phyloP scores from a whole-genome alignment of 2,888 invertebrate species.

The Sipha maydis region DNA sequence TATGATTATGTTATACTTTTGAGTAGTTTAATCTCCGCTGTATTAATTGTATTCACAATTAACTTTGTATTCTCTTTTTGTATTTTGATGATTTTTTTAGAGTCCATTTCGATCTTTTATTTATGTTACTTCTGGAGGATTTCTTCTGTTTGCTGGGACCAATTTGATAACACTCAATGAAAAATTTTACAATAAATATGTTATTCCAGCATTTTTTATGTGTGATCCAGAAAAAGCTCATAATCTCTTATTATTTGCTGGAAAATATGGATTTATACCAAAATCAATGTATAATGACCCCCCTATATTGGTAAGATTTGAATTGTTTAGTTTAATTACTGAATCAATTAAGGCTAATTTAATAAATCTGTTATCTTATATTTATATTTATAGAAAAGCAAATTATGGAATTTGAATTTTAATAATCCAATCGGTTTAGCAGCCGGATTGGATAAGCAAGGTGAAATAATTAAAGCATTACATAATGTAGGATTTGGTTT shows the following conservation, averaged over 20 bases:
- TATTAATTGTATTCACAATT: no score
- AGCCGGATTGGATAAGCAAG: constrained; percentile 98
- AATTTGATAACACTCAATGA: constrained; percentile 70
- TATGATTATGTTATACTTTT: no score
- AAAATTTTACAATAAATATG: constrained; percentile 78
- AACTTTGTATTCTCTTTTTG: no score
- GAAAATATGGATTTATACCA: constrained; percentile 81
- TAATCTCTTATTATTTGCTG: constrained; percentile 78
- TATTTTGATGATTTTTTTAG: constrained; percentile 8
- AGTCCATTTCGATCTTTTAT: constrained; percentile 1
- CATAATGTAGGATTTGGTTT: constrained; percentile 91
- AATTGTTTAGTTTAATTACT: not conserved
- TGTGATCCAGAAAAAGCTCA: constrained; percentile 88
- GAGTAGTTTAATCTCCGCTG: no score
- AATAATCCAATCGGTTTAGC: constrained; percentile 96
- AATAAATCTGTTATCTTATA: constrained; percentile 1
- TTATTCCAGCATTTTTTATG: constrained; percentile 78
- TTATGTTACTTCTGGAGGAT: constrained; percentile 48
- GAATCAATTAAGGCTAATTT: not conserved
- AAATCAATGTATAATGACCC: constrained; percentile 73
- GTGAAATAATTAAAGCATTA: constrained; percentile 86
- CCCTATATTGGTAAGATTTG: constrained; percentile 72
- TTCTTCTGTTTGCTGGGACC: constrained; percentile 16
- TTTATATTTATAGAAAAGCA: constrained; percentile 73
- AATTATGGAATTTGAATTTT: constrained; percentile 78